phyloP scores from a whole-genome alignment of 2,888 invertebrate genomes.

The Penaeus monodon region DNA sequence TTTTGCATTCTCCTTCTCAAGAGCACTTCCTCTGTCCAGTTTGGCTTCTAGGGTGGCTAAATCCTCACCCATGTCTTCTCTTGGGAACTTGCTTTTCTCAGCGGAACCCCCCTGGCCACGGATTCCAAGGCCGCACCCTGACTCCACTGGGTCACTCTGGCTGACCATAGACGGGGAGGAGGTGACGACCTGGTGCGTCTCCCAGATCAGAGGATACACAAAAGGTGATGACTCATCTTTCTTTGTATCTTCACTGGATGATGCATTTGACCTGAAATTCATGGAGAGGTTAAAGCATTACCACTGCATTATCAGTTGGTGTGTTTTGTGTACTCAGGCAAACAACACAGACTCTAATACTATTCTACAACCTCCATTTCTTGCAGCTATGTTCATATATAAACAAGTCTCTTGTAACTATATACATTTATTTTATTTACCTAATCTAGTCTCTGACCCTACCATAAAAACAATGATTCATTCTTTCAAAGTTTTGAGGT shows the following conservation, averaged over 20 bases:
- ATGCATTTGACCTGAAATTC: conserved; percentile 10
- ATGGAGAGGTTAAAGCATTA: background rate
- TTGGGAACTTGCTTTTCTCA: no score
- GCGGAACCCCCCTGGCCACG: background rate
- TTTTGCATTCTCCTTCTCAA: background rate
- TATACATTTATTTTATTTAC: no score
- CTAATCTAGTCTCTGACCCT: no score
- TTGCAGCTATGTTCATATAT: background rate
- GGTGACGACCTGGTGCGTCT: conserved; percentile 8
- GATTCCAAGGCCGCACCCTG: background rate
- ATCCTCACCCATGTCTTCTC: no score
- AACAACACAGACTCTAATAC: no score
- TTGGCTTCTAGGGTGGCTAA: no score
- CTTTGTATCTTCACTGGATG: background rate
- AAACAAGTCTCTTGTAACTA: background rate
- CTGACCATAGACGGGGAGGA: conserved; percentile 1
- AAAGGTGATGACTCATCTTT: conserved; percentile 34
- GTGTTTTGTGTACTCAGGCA: no score
- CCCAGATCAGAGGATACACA: conserved; percentile 47
- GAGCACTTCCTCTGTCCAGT: no score
- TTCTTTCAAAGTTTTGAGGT: background rate
- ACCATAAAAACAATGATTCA: background rate
- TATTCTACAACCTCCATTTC: no score
- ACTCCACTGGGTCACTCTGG: background rate
- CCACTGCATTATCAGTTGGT: no score